phyloP scores from a whole-genome alignment of 2,797 vertebrate species.

The Falco columbarius region DNA sequence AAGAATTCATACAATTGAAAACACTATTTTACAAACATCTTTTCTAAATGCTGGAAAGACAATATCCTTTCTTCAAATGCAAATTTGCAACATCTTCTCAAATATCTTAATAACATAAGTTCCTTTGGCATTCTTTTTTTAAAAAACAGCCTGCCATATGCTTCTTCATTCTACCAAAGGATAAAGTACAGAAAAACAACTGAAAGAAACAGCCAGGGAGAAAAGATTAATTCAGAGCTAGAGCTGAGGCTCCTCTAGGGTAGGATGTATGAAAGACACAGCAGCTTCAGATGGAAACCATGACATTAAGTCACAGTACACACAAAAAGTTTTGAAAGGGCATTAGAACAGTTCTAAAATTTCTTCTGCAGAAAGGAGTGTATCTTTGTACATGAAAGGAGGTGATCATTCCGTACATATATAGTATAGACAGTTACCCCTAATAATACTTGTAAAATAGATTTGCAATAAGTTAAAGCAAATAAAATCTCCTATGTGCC shows the following conservation, averaged over 20 bases:
- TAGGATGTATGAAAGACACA: neutral
- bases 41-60: neutral
- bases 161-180: neutral
- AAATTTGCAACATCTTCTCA: neutral
- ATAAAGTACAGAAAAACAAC: neutral
- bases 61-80: neutral
- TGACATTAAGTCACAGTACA: neutral
- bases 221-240: neutral
- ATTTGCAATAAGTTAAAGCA: neutral
- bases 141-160: neutral
- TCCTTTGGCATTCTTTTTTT: neutral
- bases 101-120: neutral
- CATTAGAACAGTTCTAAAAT: neutral
- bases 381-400: neutral
- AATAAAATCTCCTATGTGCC: neutral
- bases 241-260: neutral
- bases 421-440: neutral
- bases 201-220: neutral
- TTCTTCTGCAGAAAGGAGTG: neutral
- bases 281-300: neutral
- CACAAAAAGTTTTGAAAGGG: neutral
- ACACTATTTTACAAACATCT: neutral
- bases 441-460: neutral
- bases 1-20: neutral
- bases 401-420: neutral